phyloP scores from a whole-genome alignment of 2,888 invertebrate species.

The Thymelicus acteon region DNA sequence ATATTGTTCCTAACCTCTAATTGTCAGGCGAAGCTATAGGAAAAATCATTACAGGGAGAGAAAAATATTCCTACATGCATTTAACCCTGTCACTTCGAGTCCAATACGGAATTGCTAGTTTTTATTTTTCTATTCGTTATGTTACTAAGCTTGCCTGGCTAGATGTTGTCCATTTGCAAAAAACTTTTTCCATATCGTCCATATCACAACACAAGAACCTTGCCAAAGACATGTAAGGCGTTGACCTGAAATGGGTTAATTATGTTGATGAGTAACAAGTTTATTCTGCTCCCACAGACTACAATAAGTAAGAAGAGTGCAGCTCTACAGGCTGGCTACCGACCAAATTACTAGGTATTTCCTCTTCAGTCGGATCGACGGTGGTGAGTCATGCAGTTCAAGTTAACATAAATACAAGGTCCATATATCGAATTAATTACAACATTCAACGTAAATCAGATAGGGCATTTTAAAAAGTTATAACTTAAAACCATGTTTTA shows the following conservation, averaged over 20 bases:
- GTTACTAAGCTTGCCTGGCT: too few species aligned
- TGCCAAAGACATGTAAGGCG: not conserved
- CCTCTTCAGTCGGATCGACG: not conserved
- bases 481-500: too few species aligned
- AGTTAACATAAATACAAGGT: not conserved
- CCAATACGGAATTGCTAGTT: too few species aligned
- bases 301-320: not conserved
- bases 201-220: not conserved
- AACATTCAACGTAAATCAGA: too few species aligned
- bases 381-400: not conserved
- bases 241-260: not conserved
- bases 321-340: not conserved
- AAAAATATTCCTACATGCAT: too few species aligned
- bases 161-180: too few species aligned
- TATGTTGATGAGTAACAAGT: conserved; percentile 8
- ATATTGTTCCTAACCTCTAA: too few species aligned
- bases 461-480: too few species aligned
- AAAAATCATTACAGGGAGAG: too few species aligned
- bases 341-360: not conserved
- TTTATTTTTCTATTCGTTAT: too few species aligned
- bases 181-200: not conserved
- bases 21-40: too few species aligned
- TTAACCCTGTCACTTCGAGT: too few species aligned
- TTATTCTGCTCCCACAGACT: conserved; percentile 5
- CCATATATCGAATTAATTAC: not conserved